These are phyloP conservation scores for Ylistrum balloti DNA, from an alignment of 1,140 invertebrate species.

Conservation along the genomic window DNA sequence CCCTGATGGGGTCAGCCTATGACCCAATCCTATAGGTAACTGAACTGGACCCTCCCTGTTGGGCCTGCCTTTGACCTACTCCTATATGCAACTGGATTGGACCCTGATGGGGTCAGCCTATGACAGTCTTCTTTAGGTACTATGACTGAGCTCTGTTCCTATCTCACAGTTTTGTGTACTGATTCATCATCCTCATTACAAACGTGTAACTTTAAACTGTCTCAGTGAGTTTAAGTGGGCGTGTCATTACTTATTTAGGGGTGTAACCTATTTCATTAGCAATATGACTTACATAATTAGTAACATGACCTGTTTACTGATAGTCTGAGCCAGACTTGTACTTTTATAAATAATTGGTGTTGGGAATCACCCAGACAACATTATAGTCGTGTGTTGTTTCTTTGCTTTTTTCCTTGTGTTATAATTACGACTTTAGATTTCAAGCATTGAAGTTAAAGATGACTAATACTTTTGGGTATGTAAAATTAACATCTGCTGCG, in stretches of 20 bases:
- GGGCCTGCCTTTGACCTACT: too few relatives aligned
- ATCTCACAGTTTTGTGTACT: neutral
- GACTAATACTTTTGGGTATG: too few relatives aligned
- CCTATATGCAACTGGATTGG: too few relatives aligned
- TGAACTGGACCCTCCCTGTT: too few relatives aligned
- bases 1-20: too few relatives aligned
- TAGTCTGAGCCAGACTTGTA: neutral
- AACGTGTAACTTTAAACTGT: conserved; percentile 18
- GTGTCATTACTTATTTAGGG: conserved; percentile 16
- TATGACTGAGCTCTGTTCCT: too few relatives aligned
- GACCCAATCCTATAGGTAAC: too few relatives aligned
- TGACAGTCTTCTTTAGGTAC: too few relatives aligned
- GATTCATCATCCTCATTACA: neutral
- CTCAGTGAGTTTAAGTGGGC: neutral
- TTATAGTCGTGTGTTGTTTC: neutral
- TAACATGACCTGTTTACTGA: conserved; percentile 14
- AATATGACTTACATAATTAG: neutral
- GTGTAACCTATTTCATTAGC: conserved; percentile 2
- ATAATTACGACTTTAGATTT: too few relatives aligned
- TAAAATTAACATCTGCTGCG: too few relatives aligned
- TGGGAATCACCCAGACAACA: neutral
- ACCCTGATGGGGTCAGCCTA: too few relatives aligned
- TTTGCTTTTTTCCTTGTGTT: neutral
- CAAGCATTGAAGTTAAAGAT: too few relatives aligned
- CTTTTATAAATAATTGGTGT: neutral